Evolutionary conservation across 2,888 invertebrate species (phyloP), one percentile per base, ranked within the genome.

Genomic region (Macaria notata): DNA sequence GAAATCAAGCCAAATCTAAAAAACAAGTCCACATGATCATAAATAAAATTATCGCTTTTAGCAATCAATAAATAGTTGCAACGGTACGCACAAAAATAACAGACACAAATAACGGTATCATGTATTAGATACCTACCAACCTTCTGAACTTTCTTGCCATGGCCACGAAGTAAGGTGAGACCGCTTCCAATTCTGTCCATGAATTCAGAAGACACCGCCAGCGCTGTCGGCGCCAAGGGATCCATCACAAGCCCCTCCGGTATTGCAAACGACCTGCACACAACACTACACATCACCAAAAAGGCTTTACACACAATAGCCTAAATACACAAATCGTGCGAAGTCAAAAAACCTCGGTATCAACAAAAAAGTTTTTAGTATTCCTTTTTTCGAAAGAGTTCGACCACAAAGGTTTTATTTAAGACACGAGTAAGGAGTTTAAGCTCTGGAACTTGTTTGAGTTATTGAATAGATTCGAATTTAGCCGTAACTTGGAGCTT

Each of bases 201-300:
- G 71, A 90, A 82, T 61, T 89, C 88, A 45, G 85, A 77, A 56
- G 89, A 86, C 65, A 90, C 84, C 62, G 83, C 88, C 65, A 90
- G 84, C 76, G 89, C 85, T 62, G 85, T 83, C 62, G 89, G 88
- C 70, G 89, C 78, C 69, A 89, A 70, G 61, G 90, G 90, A 73
- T 91, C 90, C 89, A 90, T 88, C 69, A 81, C 87, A 78, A 91
- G 76, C 68, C 89, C 88, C 79, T 89, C 88, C 66, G 90, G 89
- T 59, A 89, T 82, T 66, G 88, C 81, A 75, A 88, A 81, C 66
- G 90, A 90, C 90, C 90, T 91, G 76, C 60, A 49, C 60, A 66
- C 59, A 56, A 49, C 60, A 60, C 61, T 59, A 53, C 43, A 64
- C 49, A 31, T 55, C 36, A 54, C 9, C 45, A 42, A 39, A 30